Percentiles rank a stretch among this genome's conserved stretches.
phyloP scores from a whole-genome alignment of 1,140 invertebrate species.

The Zaprionus vittiger region DNA sequence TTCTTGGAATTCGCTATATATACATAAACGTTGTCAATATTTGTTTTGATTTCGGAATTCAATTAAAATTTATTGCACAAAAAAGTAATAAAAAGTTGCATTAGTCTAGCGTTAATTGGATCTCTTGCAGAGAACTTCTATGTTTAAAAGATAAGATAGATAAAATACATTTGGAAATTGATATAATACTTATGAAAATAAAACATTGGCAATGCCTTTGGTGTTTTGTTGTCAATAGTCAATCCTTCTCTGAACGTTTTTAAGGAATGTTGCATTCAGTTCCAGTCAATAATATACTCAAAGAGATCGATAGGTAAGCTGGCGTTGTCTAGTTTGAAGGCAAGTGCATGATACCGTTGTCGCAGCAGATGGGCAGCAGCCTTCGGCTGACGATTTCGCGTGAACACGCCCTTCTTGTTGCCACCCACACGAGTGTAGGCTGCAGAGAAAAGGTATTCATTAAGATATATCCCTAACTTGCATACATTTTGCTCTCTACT shows the following conservation, averaged over 20 bases:
- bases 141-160: background rate
- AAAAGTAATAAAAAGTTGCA: background rate
- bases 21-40: conserved; percentile 2
- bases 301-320: conserved; percentile 54
- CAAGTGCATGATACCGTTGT: conserved; percentile 89
- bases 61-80: conserved; percentile 10
- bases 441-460: background rate
- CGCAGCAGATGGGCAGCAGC: conserved; percentile 91
- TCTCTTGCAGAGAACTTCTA: background rate
- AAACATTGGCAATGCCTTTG: conserved; percentile 4
- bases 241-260: background rate
- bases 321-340: conserved; percentile 86
- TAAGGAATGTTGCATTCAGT: conserved; percentile 13
- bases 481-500: conserved; percentile 28
- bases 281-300: conserved; percentile 52
- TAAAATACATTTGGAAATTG: background rate
- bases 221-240: background rate
- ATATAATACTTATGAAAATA: conserved; percentile 1
- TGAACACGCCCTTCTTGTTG: conserved; percentile 96
- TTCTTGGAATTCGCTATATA: background rate
- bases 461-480: conserved; percentile 23
- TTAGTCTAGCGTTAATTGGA: background rate
- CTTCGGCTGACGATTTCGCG: conserved; percentile 94
- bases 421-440: conserved; percentile 90
- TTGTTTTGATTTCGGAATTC: conserved; percentile 10